A percentile compares a stretch with the other conserved stretches of the same genome.
These are phyloP conservation scores for Lampris megalopsis DNA, from an alignment of 2,113 vertebrate species.

Conservation along the genomic window DNA sequence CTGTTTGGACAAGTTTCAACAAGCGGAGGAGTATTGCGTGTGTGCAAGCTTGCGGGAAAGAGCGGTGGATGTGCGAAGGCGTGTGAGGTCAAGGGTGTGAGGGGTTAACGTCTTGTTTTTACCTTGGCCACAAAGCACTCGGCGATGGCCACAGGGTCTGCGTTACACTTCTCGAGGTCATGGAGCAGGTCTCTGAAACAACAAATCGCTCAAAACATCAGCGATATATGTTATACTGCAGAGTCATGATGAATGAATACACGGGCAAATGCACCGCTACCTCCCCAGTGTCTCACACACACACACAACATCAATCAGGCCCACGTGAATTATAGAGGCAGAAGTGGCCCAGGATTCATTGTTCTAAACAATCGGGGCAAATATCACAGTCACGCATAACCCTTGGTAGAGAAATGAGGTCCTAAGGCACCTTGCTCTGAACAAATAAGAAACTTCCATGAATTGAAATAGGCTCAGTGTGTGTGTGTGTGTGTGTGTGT, in stretches of 20 bases:
- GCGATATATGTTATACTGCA: background rate
- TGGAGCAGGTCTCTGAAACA: constrained; percentile 79
- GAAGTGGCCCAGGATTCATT: constrained; percentile 31
- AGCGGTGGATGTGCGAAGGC: constrained; percentile 5
- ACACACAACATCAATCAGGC: background rate
- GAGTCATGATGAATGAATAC: background rate
- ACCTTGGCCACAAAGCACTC: constrained; percentile 95
- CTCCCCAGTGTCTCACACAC: background rate
- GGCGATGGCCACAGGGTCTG: constrained; percentile 77
- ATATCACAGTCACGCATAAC: constrained; percentile 38
- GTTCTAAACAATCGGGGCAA: constrained; percentile 37
- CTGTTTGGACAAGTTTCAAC: constrained; percentile 60
- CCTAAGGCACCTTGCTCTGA: constrained; percentile 29
- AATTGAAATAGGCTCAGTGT: constrained; percentile 59
- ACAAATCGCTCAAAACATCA: constrained; percentile 35
- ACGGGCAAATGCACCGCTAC: background rate
- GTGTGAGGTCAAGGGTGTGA: background rate
- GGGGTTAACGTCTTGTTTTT: constrained; percentile 67
- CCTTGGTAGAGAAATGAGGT: constrained; percentile 21
- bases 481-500: constrained; percentile 16
- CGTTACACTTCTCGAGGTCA: constrained; percentile 75
- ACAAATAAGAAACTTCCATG: constrained; percentile 70
- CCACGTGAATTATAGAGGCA: too few relatives aligned
- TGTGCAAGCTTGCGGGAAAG: background rate
- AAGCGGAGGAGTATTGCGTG: constrained; percentile 19